phyloP scores from a whole-genome alignment of 2,113 vertebrate species.

The Rutilus rutilus region DNA sequence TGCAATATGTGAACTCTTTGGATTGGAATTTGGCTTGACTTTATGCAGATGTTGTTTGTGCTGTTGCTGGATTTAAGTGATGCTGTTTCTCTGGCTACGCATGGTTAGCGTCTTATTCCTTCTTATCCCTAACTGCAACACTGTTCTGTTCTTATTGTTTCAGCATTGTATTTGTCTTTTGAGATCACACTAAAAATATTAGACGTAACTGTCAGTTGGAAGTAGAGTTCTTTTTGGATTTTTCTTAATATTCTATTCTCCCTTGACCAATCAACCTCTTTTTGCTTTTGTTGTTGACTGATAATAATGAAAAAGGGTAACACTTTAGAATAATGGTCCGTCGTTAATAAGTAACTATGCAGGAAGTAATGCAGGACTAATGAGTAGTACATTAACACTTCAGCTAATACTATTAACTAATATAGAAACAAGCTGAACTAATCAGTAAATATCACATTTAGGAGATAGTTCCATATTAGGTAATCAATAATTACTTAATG shows the following conservation, averaged over 20 bases:
- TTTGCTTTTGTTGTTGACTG: neutral
- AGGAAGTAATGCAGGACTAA: too few relatives aligned
- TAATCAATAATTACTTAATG: too few relatives aligned
- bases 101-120: neutral
- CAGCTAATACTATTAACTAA: too few relatives aligned
- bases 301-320: neutral
- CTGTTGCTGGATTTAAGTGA: conserved; percentile 26
- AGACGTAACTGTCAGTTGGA: neutral
- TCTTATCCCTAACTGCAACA: neutral
- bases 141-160: neutral
- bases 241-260: neutral
- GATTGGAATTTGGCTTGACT: conserved; percentile 34
- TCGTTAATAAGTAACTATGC: too few relatives aligned
- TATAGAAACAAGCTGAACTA: too few relatives aligned
- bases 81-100: neutral
- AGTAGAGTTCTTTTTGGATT: too few relatives aligned
- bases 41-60: conserved; percentile 38
- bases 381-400: too few relatives aligned
- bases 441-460: too few relatives aligned
- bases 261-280: neutral
- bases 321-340: too few relatives aligned
- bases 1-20: neutral
- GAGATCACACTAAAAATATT: neutral
- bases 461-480: too few relatives aligned
- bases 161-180: conserved; percentile 3